A percentile compares a stretch with the other conserved stretches of the same genome.
Conservation (phyloP, 2,888 invertebrate genomes). For the Litoditis marina region DNA sequence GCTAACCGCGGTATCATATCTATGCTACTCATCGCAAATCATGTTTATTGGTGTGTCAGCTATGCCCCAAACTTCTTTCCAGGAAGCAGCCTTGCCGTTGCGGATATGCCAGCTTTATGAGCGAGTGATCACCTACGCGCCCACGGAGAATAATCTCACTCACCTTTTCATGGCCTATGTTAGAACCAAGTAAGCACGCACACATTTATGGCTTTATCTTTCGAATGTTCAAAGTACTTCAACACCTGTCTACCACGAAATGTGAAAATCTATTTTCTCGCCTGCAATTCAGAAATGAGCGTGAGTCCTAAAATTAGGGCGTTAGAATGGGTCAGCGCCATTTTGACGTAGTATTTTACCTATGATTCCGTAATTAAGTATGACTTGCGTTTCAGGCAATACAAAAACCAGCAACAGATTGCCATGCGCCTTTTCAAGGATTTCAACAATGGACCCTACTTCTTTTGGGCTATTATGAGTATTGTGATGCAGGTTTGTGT, state of each 20-base stretch:
- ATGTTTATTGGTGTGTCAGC: neutral
- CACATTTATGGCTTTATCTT: neutral
- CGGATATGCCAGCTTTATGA: constrained; percentile 86
- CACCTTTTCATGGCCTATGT: constrained; percentile 95
- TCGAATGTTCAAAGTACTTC: neutral
- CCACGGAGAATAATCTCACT: constrained; percentile 83
- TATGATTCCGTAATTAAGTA: too few relatives aligned
- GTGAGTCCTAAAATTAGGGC: too few relatives aligned
- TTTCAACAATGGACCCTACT: constrained; percentile 89
- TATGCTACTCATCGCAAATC: neutral
- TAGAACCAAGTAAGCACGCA: constrained; percentile 77
- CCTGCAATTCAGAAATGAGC: too few relatives aligned
- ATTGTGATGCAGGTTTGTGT: constrained; percentile 79
- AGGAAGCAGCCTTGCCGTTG: constrained; percentile 67
- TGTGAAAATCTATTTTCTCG: neutral
- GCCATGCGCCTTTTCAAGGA: constrained; percentile 87
- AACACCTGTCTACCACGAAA: neutral
- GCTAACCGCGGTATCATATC: too few relatives aligned
- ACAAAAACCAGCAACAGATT: constrained; percentile 67
- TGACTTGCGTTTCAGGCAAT: constrained; percentile 19
- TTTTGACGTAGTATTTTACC: too few relatives aligned
- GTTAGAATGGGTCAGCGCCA: too few relatives aligned
- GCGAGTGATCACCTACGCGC: constrained; percentile 79
- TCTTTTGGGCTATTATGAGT: constrained; percentile 97
- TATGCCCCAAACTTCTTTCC: constrained; percentile 32